A percentile compares a stretch with the other conserved stretches of the same genome.
These are phyloP conservation scores for Liasis olivaceus DNA, from an alignment of 2,797 vertebrate genomes.

Conservation along the genomic window DNA sequence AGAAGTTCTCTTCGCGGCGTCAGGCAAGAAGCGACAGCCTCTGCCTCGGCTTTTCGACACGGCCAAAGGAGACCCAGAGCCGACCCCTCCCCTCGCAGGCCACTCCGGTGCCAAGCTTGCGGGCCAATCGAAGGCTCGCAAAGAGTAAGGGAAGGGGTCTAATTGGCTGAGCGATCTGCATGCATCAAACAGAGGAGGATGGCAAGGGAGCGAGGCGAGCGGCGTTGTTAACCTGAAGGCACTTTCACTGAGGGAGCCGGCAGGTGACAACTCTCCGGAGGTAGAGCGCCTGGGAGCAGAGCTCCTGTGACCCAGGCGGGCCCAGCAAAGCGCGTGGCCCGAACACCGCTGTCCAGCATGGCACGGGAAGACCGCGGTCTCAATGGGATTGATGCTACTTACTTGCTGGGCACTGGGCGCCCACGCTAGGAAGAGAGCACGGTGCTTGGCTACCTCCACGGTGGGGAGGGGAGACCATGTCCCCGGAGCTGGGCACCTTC, in stretches of 20 bases:
- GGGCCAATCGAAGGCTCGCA: constrained; percentile 55
- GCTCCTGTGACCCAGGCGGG: background rate
- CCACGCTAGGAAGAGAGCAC: background rate
- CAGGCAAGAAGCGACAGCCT: background rate
- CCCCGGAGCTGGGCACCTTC: background rate
- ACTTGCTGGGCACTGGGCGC: background rate
- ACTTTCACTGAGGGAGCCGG: constrained; percentile 46
- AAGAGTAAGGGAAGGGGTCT: background rate
- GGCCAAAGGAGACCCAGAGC: constrained; percentile 16
- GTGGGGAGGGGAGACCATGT: constrained; percentile 4
- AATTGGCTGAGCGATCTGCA: constrained; percentile 63
- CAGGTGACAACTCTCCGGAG: constrained; percentile 36
- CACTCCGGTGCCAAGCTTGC: background rate
- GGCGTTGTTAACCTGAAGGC: constrained; percentile 58
- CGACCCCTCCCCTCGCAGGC: constrained; percentile 14
- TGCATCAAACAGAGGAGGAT: constrained; percentile 42
- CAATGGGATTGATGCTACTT: background rate
- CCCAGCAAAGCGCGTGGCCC: background rate
- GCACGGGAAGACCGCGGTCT: background rate
- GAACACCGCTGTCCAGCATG: background rate
- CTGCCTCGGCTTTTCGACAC: background rate
- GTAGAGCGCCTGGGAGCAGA: background rate
- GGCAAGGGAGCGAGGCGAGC: constrained; percentile 49
- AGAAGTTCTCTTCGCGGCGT: background rate
- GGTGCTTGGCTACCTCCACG: background rate